Evolutionary conservation across 2,113 vertebrate species (phyloP).

Genomic region (Lampris megalopsis): DNA sequence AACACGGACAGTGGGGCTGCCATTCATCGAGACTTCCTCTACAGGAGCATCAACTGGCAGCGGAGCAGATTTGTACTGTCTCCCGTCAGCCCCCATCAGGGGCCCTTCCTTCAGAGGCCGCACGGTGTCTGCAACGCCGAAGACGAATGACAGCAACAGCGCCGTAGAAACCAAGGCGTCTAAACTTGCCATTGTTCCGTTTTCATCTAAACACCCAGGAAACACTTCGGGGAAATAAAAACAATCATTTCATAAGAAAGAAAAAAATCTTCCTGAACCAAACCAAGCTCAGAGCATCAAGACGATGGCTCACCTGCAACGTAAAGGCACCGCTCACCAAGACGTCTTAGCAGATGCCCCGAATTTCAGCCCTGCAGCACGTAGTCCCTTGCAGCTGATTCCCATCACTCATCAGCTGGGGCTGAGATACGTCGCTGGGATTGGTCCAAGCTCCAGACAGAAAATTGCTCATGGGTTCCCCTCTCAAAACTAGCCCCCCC

Average conservation of each 20-base stretch:
- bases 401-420: conserved; percentile 14
- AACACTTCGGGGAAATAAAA: background rate
- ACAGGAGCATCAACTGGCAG: background rate
- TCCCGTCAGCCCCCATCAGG: conserved; percentile 45
- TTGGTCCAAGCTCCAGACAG: too few relatives aligned
- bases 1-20: background rate
- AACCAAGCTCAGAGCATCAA: too few relatives aligned
- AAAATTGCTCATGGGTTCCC: too few relatives aligned
- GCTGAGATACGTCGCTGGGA: too few relatives aligned
- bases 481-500: too few relatives aligned
- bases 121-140: conserved; percentile 19
- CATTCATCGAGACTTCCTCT: background rate
- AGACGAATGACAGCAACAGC: background rate
- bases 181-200: background rate
- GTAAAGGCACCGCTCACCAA: too few relatives aligned
- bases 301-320: too few relatives aligned
- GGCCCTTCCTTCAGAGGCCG: conserved; percentile 40
- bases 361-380: too few relatives aligned
- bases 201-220: background rate
- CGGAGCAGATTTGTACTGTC: conserved; percentile 44
- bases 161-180: conserved; percentile 4
- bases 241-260: too few relatives aligned
- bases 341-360: too few relatives aligned
- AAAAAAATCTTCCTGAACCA: too few relatives aligned
- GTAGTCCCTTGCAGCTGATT: conserved; percentile 31